Percentiles rank a stretch among this genome's conserved stretches.
phyloP scores from a whole-genome alignment of 35 echinoderm and acorn worm species.

The Amphiura filiformis region DNA sequence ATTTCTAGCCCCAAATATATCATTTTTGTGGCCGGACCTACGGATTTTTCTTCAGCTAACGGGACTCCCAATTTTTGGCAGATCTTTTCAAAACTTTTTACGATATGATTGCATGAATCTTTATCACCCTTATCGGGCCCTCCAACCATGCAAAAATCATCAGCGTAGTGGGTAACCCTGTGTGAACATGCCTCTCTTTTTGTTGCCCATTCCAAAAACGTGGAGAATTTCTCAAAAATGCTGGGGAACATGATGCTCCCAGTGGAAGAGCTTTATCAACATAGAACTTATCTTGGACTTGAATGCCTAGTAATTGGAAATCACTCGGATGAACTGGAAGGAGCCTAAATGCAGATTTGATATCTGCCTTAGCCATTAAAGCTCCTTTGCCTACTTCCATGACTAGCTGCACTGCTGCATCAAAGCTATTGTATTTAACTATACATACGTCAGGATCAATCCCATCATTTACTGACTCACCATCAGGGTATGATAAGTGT shows the following conservation, averaged over 20 bases:
- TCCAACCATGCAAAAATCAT: no score
- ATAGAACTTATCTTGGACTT: not conserved
- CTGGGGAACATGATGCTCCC: constrained; percentile 18
- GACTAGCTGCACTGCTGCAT: not conserved
- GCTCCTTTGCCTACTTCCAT: not conserved
- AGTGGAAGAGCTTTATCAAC: constrained; percentile 4
- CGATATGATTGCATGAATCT: no score
- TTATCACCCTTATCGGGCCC: no score
- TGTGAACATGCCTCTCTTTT: not conserved
- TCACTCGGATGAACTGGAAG: constrained; percentile 20
- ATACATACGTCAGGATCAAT: not conserved
- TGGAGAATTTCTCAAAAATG: constrained; percentile 17
- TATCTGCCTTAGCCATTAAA: not conserved
- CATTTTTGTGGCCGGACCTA: no score
- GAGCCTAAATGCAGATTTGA: constrained; percentile 21
- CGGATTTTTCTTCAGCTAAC: no score
- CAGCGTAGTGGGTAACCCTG: not conserved
- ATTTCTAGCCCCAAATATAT: constrained; percentile 1
- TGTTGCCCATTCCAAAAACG: not conserved
- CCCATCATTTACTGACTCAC: constrained; percentile 42
- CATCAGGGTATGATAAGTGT: constrained; percentile 41
- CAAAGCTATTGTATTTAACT: constrained; percentile 10
- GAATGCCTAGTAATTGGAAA: not conserved
- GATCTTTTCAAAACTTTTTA: no score
- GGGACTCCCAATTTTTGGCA: no score